phyloP scores from a whole-genome alignment of 2,888 invertebrate genomes.

The Patella ulyssiponensis region DNA sequence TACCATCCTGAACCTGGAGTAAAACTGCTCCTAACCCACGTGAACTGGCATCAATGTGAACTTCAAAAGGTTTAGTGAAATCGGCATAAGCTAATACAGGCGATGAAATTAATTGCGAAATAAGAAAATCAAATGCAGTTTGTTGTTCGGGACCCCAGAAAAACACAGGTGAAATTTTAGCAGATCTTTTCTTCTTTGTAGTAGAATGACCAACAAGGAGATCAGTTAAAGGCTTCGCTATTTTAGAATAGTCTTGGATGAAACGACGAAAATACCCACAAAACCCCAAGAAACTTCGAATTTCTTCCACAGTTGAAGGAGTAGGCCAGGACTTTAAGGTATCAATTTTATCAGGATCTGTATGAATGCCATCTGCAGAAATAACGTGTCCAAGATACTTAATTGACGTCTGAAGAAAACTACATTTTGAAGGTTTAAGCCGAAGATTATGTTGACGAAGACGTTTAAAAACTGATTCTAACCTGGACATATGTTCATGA shows the following conservation, averaged over 20 bases:
- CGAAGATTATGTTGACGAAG: slow-evolving; percentile 35
- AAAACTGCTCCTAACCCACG: slow-evolving; percentile 31
- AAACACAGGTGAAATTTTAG: slow-evolving; percentile 21
- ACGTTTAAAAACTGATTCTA: slow-evolving; percentile 34
- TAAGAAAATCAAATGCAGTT: slow-evolving; percentile 33
- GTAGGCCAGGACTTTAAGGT: slow-evolving; percentile 31
- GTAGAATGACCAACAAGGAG: slow-evolving; percentile 18
- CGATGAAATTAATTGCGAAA: slow-evolving; percentile 25
- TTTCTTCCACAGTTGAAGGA: slow-evolving; percentile 29
- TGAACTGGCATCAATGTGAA: slow-evolving; percentile 15
- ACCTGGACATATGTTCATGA: slow-evolving; percentile 35
- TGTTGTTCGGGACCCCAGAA: slow-evolving; percentile 35
- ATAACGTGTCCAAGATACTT: slow-evolving; percentile 42
- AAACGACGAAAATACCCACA: slow-evolving; percentile 40
- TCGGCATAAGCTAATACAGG: slow-evolving; percentile 42
- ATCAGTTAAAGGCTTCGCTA: slow-evolving; percentile 35
- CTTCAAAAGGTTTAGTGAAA: slow-evolving; percentile 33
- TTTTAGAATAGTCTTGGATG: slow-evolving; percentile 35
- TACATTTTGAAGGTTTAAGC: slow-evolving; percentile 43
- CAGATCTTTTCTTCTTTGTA: background rate
- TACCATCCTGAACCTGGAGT: background rate
- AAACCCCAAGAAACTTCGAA: slow-evolving; percentile 39
- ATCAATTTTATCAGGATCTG: slow-evolving; percentile 37
- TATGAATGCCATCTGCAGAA: slow-evolving; percentile 29
- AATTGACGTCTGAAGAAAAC: slow-evolving; percentile 34